Conservation (phyloP, 2,113 vertebrate genomes). For the Willisornis vidua region DNA sequence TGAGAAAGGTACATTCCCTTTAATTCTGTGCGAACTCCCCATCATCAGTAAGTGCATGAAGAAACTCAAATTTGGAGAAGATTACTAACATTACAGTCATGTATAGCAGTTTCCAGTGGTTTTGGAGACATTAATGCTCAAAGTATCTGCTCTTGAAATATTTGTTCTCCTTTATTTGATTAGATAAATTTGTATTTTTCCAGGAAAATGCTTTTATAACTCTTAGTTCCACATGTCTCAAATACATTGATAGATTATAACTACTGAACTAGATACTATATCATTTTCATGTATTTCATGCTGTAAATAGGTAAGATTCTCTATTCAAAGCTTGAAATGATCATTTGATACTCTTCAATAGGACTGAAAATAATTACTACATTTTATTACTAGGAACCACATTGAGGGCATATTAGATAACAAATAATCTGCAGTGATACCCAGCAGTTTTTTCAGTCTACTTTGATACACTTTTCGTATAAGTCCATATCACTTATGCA, state of each 20-base stretch:
- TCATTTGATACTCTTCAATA: background rate
- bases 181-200: background rate
- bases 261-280: background rate
- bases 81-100: background rate
- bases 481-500: rapidly evolving
- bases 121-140: background rate
- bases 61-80: background rate
- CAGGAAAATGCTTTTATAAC: background rate
- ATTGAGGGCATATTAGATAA: background rate
- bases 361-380: background rate
- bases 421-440: background rate
- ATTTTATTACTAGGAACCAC: background rate
- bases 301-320: background rate
- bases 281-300: background rate
- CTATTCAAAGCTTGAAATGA: background rate
- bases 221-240: background rate
- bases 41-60: background rate
- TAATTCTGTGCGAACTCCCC: background rate
- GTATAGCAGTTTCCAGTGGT: background rate
- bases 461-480: background rate
- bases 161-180: background rate
- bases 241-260: background rate
- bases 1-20: background rate
- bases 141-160: background rate
- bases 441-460: background rate